These are phyloP conservation scores for Poeciliopsis presidionis DNA, from an alignment of 2,797 vertebrate genomes.

Conservation along the genomic window DNA sequence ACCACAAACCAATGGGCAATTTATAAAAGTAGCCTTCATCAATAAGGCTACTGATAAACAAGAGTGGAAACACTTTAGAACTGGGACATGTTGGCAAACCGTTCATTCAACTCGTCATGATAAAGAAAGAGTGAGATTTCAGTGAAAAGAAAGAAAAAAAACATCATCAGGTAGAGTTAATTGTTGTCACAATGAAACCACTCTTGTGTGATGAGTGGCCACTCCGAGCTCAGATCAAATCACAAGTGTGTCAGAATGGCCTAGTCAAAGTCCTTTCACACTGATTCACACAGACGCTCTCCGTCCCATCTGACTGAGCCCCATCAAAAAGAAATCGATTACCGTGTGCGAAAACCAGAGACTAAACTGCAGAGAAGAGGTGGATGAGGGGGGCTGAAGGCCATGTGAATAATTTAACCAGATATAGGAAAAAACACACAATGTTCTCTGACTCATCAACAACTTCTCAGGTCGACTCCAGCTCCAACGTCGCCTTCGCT, in stretches of 20 bases:
- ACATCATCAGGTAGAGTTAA: not conserved
- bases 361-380: not conserved
- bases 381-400: not conserved
- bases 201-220: not conserved
- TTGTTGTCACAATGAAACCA: not conserved
- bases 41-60: no score
- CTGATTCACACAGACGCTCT: not conserved
- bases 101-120: no score
- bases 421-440: not conserved
- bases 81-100: no score
- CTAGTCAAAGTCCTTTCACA: not conserved
- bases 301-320: not conserved
- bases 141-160: not conserved
- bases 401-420: not conserved
- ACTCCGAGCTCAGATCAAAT: not conserved
- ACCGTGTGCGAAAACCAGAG: not conserved
- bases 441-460: constrained; percentile 37
- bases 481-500: constrained; percentile 13
- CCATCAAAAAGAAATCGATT: not conserved
- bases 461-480: constrained; percentile 34
- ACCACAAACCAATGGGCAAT: no score
- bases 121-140: no score
- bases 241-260: not conserved
- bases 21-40: no score
- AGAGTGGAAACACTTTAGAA: no score